Base-by-base conservation (phyloP, 2,888 invertebrate species). In the Diabrotica balteata region DNA sequence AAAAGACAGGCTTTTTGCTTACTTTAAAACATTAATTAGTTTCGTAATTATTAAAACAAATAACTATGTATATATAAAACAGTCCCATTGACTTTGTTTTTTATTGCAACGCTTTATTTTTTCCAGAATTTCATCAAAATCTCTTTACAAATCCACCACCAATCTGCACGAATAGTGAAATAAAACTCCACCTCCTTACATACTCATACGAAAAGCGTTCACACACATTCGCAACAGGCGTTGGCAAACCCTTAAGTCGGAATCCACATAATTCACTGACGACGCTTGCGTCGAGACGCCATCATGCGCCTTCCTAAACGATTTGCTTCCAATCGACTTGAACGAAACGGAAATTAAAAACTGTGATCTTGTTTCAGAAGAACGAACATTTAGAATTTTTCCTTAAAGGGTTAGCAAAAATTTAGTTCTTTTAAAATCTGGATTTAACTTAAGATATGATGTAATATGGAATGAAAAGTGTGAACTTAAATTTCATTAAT, bases 191-290 rank as follows among this genome's bases (percentile, higher is more conserved):
- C 63, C 63, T 55, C 47, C 47, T 63, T 49, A 43, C 49, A 42
- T 7, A 46, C 62, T 53, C 50, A 54, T 44, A 63, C 49, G 49
- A 63, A 49, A 44, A 51, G 44, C 44, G 49, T 47, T 8, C 43
- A 49, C 45, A 22, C 47, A 63, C 63, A 63, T 63, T 55, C 63
- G 55, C 63, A 55, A 55, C 55, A 54, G 49, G 63, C 22, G 10
- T 54, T 46, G 55, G 58, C 44, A 60, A 60, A 60, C 63, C 55
- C 55, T 63, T 44, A 32, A 54, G 49, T 49, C 44, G 47, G 49
- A 52, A 44, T 9, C 45, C 22, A 52, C 17, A 49, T 63, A 55
- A 54, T 63, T 63, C 47, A 63, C 55, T 42, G 5, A 55, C 44
- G 43, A 63, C 63, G 63, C 63, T 49, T 63, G 63, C 63, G 63